Evolutionary conservation across 2,113 vertebrate species (phyloP).

Genomic region (Hippolais icterina): DNA sequence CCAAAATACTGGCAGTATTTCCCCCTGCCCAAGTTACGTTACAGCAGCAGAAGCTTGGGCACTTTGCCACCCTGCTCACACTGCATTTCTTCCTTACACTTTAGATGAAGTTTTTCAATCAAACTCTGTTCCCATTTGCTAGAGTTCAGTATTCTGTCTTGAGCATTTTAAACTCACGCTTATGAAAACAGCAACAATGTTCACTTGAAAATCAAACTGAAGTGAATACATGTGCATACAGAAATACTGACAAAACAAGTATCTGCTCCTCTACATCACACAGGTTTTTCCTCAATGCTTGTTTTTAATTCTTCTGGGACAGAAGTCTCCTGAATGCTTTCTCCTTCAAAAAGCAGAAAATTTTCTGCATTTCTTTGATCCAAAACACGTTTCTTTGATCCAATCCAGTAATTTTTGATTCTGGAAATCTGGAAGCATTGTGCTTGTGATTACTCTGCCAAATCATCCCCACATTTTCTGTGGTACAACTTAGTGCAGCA

Average conservation of each 20-base stretch:
- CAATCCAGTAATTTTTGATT: not conserved
- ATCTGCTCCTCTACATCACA: not conserved
- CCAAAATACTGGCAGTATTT: not conserved
- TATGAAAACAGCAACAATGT: not conserved
- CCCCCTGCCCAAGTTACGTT: not conserved
- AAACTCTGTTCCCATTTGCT: not conserved
- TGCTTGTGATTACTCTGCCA: not conserved
- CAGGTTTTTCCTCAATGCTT: not conserved
- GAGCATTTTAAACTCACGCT: not conserved
- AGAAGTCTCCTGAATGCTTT: not conserved
- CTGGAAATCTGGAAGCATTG: not conserved
- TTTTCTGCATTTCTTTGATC: not conserved
- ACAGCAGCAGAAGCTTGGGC: not conserved
- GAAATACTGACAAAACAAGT: not conserved
- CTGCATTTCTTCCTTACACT: not conserved
- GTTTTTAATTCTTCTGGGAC: not conserved
- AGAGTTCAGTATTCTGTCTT: not conserved
- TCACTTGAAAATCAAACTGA: not conserved
- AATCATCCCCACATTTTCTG: not conserved
- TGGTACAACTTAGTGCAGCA: rapidly evolving
- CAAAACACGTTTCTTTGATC: not conserved
- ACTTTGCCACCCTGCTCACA: not conserved
- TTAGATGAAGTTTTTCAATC: not conserved
- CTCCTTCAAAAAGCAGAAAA: not conserved
- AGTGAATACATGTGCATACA: not conserved